Conservation (phyloP, 2,888 invertebrate species). For the Chrysolina haemoptera region DNA sequence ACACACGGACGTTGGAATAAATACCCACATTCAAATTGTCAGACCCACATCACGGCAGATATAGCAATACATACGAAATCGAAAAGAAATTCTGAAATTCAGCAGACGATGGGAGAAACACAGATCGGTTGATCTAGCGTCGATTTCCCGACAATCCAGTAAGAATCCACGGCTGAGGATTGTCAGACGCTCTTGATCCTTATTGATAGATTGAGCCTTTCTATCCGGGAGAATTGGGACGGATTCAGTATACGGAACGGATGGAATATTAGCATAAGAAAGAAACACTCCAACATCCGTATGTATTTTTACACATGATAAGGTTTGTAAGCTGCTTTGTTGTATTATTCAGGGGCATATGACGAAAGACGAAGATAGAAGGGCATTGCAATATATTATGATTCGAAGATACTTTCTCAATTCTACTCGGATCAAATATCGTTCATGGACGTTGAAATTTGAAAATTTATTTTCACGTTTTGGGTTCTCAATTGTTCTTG, state of each 20-base stretch:
- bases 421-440: too few relatives aligned
- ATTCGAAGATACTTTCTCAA: too few relatives aligned
- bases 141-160: slow-evolving; percentile 64
- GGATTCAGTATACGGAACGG: slow-evolving; percentile 49
- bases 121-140: slow-evolving; percentile 58
- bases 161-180: slow-evolving; percentile 64
- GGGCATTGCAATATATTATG: not conserved
- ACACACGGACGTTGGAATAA: slow-evolving; percentile 2
- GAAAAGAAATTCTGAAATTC: slow-evolving; percentile 47
- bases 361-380: not conserved
- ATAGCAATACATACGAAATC: slow-evolving; percentile 49
- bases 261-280: slow-evolving; percentile 61
- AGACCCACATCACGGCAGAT: slow-evolving; percentile 60
- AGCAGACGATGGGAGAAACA: slow-evolving; percentile 53
- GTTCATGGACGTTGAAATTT: too few relatives aligned
- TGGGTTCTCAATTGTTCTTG: too few relatives aligned
- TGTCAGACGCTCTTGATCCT: slow-evolving; percentile 64
- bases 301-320: slow-evolving; percentile 56
- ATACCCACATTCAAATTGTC: slow-evolving; percentile 51
- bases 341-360: slow-evolving; percentile 24
- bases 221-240: slow-evolving; percentile 21
- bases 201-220: slow-evolving; percentile 65
- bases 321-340: slow-evolving; percentile 30
- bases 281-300: slow-evolving; percentile 50
- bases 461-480: too few relatives aligned